These are phyloP conservation scores for Colius striatus DNA, from an alignment of 2,113 vertebrate species.

Conservation along the genomic window DNA sequence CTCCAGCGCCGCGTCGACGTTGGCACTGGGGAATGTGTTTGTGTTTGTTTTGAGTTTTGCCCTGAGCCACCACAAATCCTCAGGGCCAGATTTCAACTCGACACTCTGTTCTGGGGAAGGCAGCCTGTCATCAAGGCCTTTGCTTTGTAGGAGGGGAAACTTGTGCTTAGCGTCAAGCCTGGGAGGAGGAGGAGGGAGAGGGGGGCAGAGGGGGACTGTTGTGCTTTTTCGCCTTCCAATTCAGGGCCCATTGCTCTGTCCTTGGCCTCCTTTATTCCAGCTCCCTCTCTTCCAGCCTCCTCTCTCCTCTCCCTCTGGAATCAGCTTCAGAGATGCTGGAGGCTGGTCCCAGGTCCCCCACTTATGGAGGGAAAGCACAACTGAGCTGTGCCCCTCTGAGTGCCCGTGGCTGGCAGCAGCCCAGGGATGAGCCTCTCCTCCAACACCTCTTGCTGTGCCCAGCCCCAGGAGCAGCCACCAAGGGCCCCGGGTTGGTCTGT, in stretches of 20 bases:
- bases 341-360: not conserved
- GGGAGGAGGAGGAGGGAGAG: not conserved
- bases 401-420: rapidly evolving
- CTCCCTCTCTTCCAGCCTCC: not conserved
- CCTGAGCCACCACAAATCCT: slow-evolving; percentile 33
- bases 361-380: not conserved
- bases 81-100: not conserved
- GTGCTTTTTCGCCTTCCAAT: not conserved
- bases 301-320: not conserved
- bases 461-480: not conserved
- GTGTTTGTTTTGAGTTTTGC: slow-evolving; percentile 39
- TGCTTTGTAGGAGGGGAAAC: not conserved
- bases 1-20: not conserved
- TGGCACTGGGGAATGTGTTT: slow-evolving; percentile 24
- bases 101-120: not conserved
- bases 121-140: slow-evolving; percentile 30
- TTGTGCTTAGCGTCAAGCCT: not conserved
- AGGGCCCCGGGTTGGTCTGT: rapidly evolving
- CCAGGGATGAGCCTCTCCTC: not conserved
- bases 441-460: not conserved
- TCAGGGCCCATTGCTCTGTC: not conserved
- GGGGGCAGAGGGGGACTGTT: not conserved
- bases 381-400: rapidly evolving
- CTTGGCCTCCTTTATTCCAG: not conserved
- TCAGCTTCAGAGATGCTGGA: not conserved